Evolutionary conservation across 2,113 vertebrate species (phyloP).

Genomic region (Varanus salvator): DNA sequence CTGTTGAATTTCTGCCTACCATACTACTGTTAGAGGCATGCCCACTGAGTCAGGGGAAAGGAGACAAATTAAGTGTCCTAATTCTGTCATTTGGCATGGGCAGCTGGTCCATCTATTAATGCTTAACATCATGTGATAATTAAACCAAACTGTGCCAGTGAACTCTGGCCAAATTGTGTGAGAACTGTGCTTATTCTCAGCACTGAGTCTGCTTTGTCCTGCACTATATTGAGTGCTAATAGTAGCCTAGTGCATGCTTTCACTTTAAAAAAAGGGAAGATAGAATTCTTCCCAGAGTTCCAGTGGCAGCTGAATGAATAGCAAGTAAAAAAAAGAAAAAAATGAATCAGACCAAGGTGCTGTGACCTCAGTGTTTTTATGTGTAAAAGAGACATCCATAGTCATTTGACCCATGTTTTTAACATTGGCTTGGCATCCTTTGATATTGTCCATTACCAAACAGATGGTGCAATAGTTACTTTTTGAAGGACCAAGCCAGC

Average conservation of each 20-base stretch:
- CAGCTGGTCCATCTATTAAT: constrained; percentile 5
- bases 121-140: neutral
- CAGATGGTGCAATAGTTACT: constrained; percentile 68
- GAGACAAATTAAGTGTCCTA: neutral
- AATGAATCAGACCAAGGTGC: constrained; percentile 54
- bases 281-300: constrained; percentile 34
- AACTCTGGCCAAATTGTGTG: neutral
- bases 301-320: constrained; percentile 10
- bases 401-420: constrained; percentile 57
- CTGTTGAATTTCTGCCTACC: neutral
- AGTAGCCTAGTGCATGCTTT: constrained; percentile 47
- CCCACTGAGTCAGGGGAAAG: too few relatives aligned
- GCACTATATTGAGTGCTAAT: constrained; percentile 11
- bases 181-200: constrained; percentile 28
- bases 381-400: constrained; percentile 53
- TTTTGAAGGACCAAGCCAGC: constrained; percentile 64
- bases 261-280: constrained; percentile 10
- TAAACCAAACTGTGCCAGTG: neutral
- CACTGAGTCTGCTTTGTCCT: constrained; percentile 37
- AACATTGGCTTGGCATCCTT: constrained; percentile 59
- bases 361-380: constrained; percentile 59
- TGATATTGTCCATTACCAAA: constrained; percentile 68
- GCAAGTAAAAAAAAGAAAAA: constrained; percentile 28
- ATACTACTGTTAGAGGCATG: neutral
- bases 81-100: constrained; percentile 10